phyloP scores from a whole-genome alignment of 1,140 invertebrate genomes.

The Hylaeus anthracinus region DNA sequence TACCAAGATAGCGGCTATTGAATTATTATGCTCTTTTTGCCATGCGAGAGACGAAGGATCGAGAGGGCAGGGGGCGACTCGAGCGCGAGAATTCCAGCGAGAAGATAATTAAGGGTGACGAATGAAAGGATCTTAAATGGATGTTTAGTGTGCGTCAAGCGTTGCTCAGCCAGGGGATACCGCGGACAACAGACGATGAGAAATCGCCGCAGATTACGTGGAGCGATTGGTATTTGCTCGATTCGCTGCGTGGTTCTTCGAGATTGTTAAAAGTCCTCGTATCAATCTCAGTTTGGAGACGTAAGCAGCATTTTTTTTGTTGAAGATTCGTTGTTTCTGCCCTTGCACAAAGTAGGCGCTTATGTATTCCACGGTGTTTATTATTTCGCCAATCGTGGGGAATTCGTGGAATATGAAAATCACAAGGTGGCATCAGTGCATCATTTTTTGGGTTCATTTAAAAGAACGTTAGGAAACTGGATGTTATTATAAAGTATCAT shows the following conservation, averaged over 20 bases:
- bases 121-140: conserved; percentile 43
- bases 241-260: not conserved
- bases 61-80: not conserved
- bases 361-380: too few relatives aligned
- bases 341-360: too few relatives aligned
- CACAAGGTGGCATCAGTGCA: too few relatives aligned
- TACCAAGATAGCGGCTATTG: conserved; percentile 47
- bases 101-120: conserved; percentile 54
- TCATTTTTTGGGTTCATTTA: too few relatives aligned
- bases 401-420: too few relatives aligned
- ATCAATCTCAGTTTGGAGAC: not conserved
- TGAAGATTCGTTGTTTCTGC: too few relatives aligned
- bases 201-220: conserved; percentile 51
- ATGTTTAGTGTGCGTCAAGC: conserved; percentile 51
- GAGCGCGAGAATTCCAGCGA: conserved; percentile 34
- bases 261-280: conserved; percentile 4
- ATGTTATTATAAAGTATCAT: too few relatives aligned
- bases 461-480: too few relatives aligned
- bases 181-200: conserved; percentile 30
- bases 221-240: conserved; percentile 27
- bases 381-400: too few relatives aligned
- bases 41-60: conserved; percentile 17
- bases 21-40: conserved; percentile 48
- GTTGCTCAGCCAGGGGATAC: not conserved
- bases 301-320: too few relatives aligned